phyloP scores from a whole-genome alignment of 1,140 invertebrate genomes.

The Drosophila malerkotliana region DNA sequence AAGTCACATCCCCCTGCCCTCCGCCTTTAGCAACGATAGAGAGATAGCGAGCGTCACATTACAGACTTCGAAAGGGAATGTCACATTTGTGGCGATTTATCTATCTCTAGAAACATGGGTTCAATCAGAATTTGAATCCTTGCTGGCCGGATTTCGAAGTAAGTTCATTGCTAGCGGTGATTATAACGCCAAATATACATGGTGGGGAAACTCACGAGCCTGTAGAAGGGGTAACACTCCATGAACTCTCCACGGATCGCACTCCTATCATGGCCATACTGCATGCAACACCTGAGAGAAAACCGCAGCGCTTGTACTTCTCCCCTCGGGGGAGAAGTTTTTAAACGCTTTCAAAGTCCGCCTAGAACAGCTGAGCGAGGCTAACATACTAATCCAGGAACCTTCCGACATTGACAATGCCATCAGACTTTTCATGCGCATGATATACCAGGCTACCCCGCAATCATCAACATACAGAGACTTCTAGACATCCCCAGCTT shows the following conservation, averaged over 20 bases:
- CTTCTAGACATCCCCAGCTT: too few relatives aligned
- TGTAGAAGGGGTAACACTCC: too few relatives aligned
- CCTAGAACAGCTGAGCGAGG: background rate
- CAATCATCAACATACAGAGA: too few relatives aligned
- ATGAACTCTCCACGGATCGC: too few relatives aligned
- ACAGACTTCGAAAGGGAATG: background rate
- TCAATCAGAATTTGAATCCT: background rate
- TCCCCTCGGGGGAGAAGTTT: background rate
- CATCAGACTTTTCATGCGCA: too few relatives aligned
- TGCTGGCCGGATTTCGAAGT: background rate
- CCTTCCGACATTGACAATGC: too few relatives aligned
- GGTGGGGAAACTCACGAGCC: background rate
- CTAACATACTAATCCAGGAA: too few relatives aligned
- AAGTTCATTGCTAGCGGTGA: constrained; percentile 3
- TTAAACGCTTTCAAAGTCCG: constrained; percentile 9
- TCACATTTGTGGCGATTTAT: background rate
- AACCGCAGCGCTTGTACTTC: too few relatives aligned
- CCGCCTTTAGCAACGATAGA: background rate
- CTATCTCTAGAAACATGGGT: background rate
- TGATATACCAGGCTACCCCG: too few relatives aligned
- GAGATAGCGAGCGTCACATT: background rate
- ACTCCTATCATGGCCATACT: background rate
- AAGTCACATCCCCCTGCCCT: background rate
- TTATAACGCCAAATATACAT: background rate
- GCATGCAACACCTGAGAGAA: background rate